Evolutionary conservation across 2,113 vertebrate species (phyloP).

Genomic region (Pedetes capensis): DNA sequence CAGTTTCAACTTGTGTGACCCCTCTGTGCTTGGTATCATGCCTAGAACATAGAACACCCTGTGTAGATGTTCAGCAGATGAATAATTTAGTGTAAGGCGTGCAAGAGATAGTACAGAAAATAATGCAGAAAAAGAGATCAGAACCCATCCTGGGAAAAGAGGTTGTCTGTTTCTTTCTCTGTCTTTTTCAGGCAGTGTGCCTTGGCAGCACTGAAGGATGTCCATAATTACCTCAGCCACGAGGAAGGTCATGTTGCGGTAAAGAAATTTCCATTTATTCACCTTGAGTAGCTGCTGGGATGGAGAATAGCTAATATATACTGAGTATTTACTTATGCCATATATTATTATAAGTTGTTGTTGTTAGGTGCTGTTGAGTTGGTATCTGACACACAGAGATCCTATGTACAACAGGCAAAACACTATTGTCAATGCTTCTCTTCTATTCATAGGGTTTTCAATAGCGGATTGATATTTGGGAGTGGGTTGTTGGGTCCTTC

Average conservation of each 20-base stretch:
- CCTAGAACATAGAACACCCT: not conserved
- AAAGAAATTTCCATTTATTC: slow-evolving; percentile 63
- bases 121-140: not conserved
- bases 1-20: not conserved
- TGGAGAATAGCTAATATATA: not conserved
- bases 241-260: slow-evolving; percentile 91
- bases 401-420: no score
- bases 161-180: slow-evolving; percentile 45
- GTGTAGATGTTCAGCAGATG: not conserved
- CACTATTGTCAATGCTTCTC: no score
- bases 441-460: no score
- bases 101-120: slow-evolving; percentile 19
- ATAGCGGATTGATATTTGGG: no score
- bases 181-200: slow-evolving; percentile 87
- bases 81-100: slow-evolving; percentile 17
- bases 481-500: no score
- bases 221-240: slow-evolving; percentile 86
- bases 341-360: slow-evolving; percentile 46
- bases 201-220: slow-evolving; percentile 88
- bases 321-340: slow-evolving; percentile 9
- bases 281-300: not conserved
- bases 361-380: no score
- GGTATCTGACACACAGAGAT: no score
- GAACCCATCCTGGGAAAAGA: not conserved
- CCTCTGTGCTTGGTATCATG: not conserved